Evolutionary conservation across 2,888 invertebrate genomes (phyloP).

Genomic region (Synergus laeviventris): DNA sequence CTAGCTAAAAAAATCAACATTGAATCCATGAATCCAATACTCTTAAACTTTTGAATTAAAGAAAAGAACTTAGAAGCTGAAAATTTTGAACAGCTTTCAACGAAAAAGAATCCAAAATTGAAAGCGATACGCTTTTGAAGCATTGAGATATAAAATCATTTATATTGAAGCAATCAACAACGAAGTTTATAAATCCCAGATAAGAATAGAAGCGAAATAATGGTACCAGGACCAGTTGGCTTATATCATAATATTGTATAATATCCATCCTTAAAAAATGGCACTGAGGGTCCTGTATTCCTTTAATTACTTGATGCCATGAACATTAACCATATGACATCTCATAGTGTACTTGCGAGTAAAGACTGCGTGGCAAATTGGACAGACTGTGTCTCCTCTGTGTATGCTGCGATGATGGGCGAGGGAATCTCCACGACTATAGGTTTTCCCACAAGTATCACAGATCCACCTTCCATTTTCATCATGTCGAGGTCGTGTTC

Average conservation of each 20-base stretch:
- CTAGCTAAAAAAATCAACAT: no score
- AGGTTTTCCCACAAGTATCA: constrained; percentile 75
- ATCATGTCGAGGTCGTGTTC: constrained; percentile 71
- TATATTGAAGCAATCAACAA: background rate
- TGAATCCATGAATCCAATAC: no score
- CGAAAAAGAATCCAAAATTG: no score
- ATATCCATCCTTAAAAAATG: constrained; percentile 29
- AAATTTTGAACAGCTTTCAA: no score
- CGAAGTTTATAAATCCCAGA: constrained; percentile 10
- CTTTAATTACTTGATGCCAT: constrained; percentile 66
- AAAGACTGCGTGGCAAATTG: constrained; percentile 74
- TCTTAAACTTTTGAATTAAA: no score
- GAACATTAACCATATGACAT: constrained; percentile 74
- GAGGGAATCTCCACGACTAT: constrained; percentile 75
- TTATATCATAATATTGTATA: background rate
- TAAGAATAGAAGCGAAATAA: constrained; percentile 3
- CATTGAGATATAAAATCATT: no score
- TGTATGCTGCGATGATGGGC: constrained; percentile 76
- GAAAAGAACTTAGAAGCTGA: no score
- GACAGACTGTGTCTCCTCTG: constrained; percentile 75
- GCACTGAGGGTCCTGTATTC: constrained; percentile 12
- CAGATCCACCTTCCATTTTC: constrained; percentile 74
- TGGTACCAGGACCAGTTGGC: background rate
- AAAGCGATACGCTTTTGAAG: no score
- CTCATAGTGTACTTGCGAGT: constrained; percentile 75